Base-by-base conservation (phyloP, 2,888 invertebrate species). In the Endomychus coccineus region DNA sequence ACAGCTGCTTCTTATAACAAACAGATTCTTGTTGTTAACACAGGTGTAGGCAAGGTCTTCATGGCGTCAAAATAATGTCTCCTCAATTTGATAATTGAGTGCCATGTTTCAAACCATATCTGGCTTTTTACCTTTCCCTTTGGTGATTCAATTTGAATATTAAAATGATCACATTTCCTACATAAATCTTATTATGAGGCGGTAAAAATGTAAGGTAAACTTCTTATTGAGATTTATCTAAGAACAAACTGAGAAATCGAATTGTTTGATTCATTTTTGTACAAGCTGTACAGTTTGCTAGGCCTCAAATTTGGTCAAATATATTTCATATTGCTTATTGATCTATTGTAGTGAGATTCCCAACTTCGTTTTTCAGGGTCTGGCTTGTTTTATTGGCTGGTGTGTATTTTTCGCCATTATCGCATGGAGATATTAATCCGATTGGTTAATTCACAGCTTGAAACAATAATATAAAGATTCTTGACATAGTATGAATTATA, bases 1-100 rank as follows among this genome's bases (percentile, higher is more conserved):
- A 54, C 11, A 53, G 31, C 32, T 51, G 50, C 27, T 50, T 43
- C 40, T 52, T 52, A 34, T 52, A 54, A 41, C 51, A 53, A n/a
- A 23, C 32, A 36, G 17, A 50, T 43, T 33, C 48, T 49, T 14
- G 51, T 49, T 17, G 43, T 43, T 16, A 51, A 17, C 11, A 49
- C 48, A 19, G 52, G 53, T 27, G 51, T 52, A 10, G 53, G 49
- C 33, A 51, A 34, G 24, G 52, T 51, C 32, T 52, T 53, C 48
- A 50, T 50, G 16, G 54, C 34, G 33, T 52, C 52, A 44, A 55
- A 55, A 27, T 21, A 13, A 19, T 34, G 11, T 39, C 32, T 27
- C 27, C 27, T 27, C 12, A 9, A 13, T 27, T 27, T 27, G 27
- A 9, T 11, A 27, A 12, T 14, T 27, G 10, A n/a, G n/a, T 13